These are phyloP conservation scores for Trichacis sp. DNA, from an alignment of 2,888 invertebrate genomes.

Conservation along the genomic window DNA sequence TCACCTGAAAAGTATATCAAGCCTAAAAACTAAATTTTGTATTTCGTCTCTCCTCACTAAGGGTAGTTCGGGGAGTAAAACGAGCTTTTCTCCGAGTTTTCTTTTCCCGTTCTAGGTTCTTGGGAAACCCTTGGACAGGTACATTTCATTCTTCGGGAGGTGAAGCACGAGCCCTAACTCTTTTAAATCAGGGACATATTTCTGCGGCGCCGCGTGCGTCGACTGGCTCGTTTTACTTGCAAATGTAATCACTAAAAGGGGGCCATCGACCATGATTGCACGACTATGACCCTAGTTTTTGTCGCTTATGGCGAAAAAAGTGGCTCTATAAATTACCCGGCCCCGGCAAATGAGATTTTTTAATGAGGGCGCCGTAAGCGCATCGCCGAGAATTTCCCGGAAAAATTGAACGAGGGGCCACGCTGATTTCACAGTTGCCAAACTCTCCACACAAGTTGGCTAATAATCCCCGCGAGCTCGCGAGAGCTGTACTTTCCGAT, in stretches of 20 bases:
- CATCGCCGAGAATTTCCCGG: background rate
- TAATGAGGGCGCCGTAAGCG: background rate
- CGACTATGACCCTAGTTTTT: slow-evolving; percentile 39
- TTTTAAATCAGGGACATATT: slow-evolving; percentile 46
- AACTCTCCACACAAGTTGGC: background rate
- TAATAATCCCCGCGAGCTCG: slow-evolving; percentile 1
- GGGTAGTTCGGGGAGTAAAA: too few relatives aligned
- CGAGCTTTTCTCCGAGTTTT: background rate
- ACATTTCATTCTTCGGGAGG: slow-evolving; percentile 21
- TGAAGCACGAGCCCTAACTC: slow-evolving; percentile 9
- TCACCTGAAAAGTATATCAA: too few relatives aligned
- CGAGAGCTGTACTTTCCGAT: background rate
- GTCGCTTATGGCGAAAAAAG: slow-evolving; percentile 16
- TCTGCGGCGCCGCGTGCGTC: slow-evolving; percentile 40
- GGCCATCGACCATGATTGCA: slow-evolving; percentile 49
- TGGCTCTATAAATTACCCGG: slow-evolving; percentile 9
- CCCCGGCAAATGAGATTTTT: slow-evolving; percentile 11
- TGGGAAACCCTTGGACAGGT: slow-evolving; percentile 5
- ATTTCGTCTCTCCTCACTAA: too few relatives aligned
- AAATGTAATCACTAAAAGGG: slow-evolving; percentile 65
- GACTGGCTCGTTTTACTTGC: slow-evolving; percentile 62
- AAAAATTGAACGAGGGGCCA: background rate
- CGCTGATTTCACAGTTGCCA: slow-evolving; percentile 3
- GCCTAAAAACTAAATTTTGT: too few relatives aligned
- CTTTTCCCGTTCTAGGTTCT: background rate